phyloP scores from a whole-genome alignment of 2,113 vertebrate genomes.

The Apodemus sylvaticus region DNA sequence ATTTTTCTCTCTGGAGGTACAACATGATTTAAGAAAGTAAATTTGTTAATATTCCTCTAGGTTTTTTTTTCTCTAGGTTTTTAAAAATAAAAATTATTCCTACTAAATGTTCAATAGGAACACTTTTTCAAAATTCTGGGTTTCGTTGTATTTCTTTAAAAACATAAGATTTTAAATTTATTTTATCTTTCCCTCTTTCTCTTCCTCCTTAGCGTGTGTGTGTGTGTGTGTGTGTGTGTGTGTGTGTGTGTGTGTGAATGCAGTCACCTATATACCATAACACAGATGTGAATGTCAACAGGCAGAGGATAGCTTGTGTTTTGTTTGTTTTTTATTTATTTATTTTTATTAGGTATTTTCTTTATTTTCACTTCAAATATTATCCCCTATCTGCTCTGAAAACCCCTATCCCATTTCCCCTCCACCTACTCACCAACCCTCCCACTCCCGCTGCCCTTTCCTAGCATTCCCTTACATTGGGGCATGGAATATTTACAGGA shows the following conservation, averaged over 20 bases:
- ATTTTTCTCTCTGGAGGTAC: background rate
- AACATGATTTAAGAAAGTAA: background rate
- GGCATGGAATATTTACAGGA: too few species aligned
- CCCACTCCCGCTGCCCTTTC: too few species aligned
- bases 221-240: background rate
- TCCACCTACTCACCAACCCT: too few species aligned
- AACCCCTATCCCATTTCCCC: too few species aligned
- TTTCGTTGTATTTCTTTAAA: background rate
- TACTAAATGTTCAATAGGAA: background rate
- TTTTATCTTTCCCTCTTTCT: background rate
- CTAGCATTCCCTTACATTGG: too few species aligned
- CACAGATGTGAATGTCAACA: background rate
- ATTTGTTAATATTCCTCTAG: background rate
- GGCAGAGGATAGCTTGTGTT: background rate
- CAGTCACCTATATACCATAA: background rate
- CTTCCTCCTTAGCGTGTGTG: background rate
- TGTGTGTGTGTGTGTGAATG: background rate
- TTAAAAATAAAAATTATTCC: background rate
- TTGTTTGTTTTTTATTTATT: too few species aligned
- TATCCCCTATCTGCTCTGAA: too few species aligned
- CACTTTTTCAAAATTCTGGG: background rate
- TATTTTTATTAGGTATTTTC: too few species aligned
- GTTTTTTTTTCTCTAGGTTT: background rate
- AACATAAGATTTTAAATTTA: background rate
- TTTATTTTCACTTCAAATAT: too few species aligned